Base-by-base conservation (phyloP, 2,113 vertebrate species). In the Orcinus orca region DNA sequence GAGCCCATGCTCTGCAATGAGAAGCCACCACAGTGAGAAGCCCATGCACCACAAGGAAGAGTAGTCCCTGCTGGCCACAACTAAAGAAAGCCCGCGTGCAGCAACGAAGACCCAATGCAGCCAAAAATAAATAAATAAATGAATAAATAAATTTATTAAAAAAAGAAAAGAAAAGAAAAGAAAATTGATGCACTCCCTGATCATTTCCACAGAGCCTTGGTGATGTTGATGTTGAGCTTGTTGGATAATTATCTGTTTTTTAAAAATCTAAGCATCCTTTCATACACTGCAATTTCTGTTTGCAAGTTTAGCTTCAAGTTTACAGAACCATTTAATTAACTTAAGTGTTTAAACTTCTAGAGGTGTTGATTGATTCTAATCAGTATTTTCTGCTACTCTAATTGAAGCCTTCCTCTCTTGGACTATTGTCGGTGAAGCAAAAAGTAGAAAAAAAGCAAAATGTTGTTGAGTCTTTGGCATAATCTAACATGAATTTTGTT, bases 261-360 rank as follows among this genome's bases (percentile, higher is more conserved):
- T 50, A 21, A 13, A 63, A 96, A 98, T 96, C 93, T 94, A 92
- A 97, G 79, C 96, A 95, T 95, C 86, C 91, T 97, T 96, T 97
- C 83, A 98, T 98, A 85, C 67, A 65, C 70, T 62, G 79, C 68
- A 50, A 95, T 98, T 97, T 97, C 97, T 97, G 74, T 97, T 98
- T 95, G 77, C 29, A 58, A 98, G 20, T 97, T 96, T 79, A 86
- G 29, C 68, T 93, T 97, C 93, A 96, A 88, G 96, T 97, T 97
- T 98, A 98, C 95, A 95, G 93, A 98, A 94, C 90, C 96, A 88
- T 98, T 98, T 98, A 97, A 98, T 98, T 98, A 98, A 98, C 97
- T 96, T 98, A 97, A 98, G 70, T 97, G 74, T 98, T 98, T 96
- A 98, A 97, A 98, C 95, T 97, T 97, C 85, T 87, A 96, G 88